Conservation (phyloP, 2,113 vertebrate species). For the Synodontis membranacea region DNA sequence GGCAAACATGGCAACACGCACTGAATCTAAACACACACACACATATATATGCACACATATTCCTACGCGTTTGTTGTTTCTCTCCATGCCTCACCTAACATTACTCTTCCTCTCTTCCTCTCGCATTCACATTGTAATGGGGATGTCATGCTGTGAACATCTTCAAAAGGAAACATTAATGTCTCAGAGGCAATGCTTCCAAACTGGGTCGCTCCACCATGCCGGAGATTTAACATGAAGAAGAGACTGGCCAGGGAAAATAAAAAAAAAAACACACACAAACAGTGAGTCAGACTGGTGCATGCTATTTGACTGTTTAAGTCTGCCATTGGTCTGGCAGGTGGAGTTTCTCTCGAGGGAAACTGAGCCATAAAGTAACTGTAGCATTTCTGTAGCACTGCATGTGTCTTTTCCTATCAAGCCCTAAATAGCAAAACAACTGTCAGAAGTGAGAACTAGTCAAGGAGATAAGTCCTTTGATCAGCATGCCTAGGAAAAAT, state of each 20-base stretch:
- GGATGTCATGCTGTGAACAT: conserved; percentile 47
- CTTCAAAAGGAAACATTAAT: conserved; percentile 54
- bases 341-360: conserved; percentile 18
- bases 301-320: conserved; percentile 6
- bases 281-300: conserved; percentile 8
- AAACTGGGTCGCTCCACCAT: conserved; percentile 49
- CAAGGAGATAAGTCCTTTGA: conserved; percentile 8
- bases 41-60: background rate
- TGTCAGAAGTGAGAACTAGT: background rate
- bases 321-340: conserved; percentile 12
- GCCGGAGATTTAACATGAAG: conserved; percentile 24
- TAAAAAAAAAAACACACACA: background rate
- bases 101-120: conserved; percentile 20
- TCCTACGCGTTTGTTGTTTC: conserved; percentile 12
- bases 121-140: conserved; percentile 34
- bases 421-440: conserved; percentile 5
- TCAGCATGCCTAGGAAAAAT: background rate
- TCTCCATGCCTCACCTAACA: conserved; percentile 4
- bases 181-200: conserved; percentile 50
- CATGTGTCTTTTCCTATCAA: conserved; percentile 16
- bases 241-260: conserved; percentile 8
- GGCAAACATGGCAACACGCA: background rate
- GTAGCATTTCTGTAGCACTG: background rate
- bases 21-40: background rate
- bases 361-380: conserved; percentile 12